phyloP scores from a whole-genome alignment of 2,113 vertebrate genomes.

The Clarias magur region DNA sequence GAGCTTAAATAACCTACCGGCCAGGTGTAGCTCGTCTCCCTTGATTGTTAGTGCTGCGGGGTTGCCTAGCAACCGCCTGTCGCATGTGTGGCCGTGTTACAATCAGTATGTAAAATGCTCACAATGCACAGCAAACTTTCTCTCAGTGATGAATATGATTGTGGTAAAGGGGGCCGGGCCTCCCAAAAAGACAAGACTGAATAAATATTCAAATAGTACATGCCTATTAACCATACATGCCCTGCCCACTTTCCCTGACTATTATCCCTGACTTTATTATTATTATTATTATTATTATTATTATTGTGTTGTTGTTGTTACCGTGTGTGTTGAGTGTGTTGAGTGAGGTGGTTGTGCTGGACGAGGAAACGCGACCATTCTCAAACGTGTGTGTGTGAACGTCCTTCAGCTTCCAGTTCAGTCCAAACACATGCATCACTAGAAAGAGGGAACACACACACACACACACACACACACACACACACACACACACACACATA shows the following conservation, averaged over 20 bases:
- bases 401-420: constrained; percentile 90
- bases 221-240: neutral
- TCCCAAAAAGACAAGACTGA: neutral
- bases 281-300: neutral
- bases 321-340: neutral
- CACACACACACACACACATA: constrained; percentile 15
- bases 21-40: too few species aligned
- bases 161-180: neutral
- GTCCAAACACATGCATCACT: constrained; percentile 92
- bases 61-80: too few species aligned
- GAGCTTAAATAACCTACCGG: too few species aligned
- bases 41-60: too few species aligned
- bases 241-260: neutral
- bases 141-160: neutral
- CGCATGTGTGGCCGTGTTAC: too few species aligned
- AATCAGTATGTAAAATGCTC: neutral
- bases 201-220: neutral
- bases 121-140: neutral
- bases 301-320: neutral
- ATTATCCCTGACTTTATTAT: neutral
- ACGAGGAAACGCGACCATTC: constrained; percentile 82
- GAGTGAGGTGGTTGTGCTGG: constrained; percentile 79
- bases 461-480: neutral
- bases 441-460: constrained; percentile 52
- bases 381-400: constrained; percentile 87